Percentiles rank a stretch among this genome's conserved stretches.
These are phyloP conservation scores for Grammomys dolichurus DNA, from an alignment of 2,113 vertebrate genomes.

Conservation along the genomic window DNA sequence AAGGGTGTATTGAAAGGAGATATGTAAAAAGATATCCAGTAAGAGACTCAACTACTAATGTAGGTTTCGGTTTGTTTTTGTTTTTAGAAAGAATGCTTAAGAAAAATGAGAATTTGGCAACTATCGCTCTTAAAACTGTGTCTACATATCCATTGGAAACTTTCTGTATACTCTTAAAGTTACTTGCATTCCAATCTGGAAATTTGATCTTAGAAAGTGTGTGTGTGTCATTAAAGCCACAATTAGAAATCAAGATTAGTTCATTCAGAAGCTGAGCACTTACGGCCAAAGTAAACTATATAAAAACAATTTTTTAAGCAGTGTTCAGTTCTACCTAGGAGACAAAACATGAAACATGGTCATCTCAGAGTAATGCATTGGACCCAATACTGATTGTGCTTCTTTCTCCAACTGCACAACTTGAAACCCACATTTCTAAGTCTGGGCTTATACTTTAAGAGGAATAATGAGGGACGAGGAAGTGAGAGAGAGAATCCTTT, in stretches of 20 bases:
- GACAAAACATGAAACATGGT: not conserved
- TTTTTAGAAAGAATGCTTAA: conserved; percentile 40
- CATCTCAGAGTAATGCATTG: not conserved
- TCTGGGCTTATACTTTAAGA: not conserved
- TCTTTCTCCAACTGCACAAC: not conserved
- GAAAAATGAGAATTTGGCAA: conserved; percentile 41
- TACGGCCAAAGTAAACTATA: not conserved
- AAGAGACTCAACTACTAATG: not conserved
- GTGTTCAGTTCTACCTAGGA: not conserved
- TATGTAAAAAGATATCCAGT: not conserved
- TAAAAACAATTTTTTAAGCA: not conserved
- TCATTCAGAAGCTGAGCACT: not conserved
- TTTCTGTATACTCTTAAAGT: not conserved
- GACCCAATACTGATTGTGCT: not conserved
- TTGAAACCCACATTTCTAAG: conserved; percentile 23
- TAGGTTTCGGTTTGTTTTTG: not conserved
- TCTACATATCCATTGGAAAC: not conserved
- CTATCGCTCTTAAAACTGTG: conserved; percentile 5
- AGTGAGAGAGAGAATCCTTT: not conserved
- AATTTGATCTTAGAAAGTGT: conserved; percentile 47
- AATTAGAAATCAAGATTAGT: conserved; percentile 38
- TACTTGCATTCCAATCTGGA: not conserved
- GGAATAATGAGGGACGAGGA: not conserved
- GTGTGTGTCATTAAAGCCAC: not conserved
- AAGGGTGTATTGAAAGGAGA: conserved; percentile 49